These are phyloP conservation scores for Bryconaethiops microstoma DNA, from an alignment of 2,797 vertebrate species.

Conservation along the genomic window DNA sequence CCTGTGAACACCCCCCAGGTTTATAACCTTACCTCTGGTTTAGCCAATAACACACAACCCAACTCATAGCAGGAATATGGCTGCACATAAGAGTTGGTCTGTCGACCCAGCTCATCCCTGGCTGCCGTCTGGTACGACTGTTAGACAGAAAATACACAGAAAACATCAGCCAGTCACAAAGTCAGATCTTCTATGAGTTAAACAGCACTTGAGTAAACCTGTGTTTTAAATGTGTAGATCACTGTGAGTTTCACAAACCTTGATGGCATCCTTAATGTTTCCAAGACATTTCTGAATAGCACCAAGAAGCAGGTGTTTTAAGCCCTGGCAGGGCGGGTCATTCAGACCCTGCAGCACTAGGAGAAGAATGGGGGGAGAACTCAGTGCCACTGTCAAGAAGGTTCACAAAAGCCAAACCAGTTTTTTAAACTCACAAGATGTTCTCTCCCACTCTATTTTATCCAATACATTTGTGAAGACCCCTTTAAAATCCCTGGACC, in stretches of 20 bases:
- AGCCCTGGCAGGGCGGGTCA: conserved; percentile 82
- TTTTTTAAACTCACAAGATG: background rate
- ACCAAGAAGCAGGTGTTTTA: conserved; percentile 95
- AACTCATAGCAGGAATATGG: conserved; percentile 97
- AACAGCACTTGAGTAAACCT: background rate
- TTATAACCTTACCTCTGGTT: conserved; percentile 54
- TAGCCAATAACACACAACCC: conserved; percentile 87
- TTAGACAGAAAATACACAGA: conserved; percentile 4
- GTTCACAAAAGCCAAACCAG: background rate
- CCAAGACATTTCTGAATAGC: conserved; percentile 94
- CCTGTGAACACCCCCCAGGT: background rate
- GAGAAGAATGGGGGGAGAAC: conserved; percentile 36
- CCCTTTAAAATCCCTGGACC: too few relatives aligned
- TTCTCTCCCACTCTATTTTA: too few relatives aligned
- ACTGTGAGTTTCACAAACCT: conserved; percentile 75
- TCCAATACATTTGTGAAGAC: background rate
- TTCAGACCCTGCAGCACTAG: conserved; percentile 90
- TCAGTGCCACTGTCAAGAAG: background rate
- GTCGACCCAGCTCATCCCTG: conserved; percentile 87
- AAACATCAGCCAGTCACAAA: background rate
- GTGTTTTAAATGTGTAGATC: background rate
- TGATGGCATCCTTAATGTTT: conserved; percentile 90
- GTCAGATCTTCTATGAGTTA: background rate
- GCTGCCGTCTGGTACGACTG: conserved; percentile 92
- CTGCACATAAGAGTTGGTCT: conserved; percentile 91